Percentiles rank a stretch among this genome's conserved stretches.
phyloP scores from a whole-genome alignment of 2,797 vertebrate species.

The Melanotaenia maccullochi region DNA sequence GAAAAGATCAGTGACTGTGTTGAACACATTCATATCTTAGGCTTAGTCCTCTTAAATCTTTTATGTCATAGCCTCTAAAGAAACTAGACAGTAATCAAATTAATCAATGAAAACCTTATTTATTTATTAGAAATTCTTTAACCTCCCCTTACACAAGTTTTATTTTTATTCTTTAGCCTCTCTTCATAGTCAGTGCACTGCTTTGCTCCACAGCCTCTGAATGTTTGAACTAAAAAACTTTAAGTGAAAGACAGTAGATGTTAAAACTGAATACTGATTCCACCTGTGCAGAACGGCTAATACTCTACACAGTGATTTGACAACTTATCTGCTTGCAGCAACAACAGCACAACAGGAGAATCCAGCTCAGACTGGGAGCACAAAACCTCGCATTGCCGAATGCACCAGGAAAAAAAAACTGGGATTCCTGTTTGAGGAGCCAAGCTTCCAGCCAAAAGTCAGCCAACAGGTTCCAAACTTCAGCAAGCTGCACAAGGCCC shows the following conservation, averaged over 20 bases:
- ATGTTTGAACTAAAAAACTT: neutral
- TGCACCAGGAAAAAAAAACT: slow-evolving; percentile 84
- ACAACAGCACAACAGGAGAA: slow-evolving; percentile 72
- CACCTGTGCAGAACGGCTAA: neutral
- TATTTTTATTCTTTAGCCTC: neutral
- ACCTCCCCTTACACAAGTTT: neutral
- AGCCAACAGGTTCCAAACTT: slow-evolving; percentile 88
- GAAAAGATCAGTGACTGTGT: no score
- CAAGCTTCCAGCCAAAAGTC: slow-evolving; percentile 89
- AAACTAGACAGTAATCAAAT: neutral
- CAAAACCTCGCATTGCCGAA: slow-evolving; percentile 74
- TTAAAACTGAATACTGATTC: neutral
- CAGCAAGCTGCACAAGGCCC: slow-evolving; percentile 85
- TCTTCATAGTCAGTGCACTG: neutral
- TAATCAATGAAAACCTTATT: neutral
- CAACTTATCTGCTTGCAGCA: neutral
- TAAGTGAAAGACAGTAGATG: neutral
- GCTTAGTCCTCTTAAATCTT: no score
- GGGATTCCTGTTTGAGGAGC: slow-evolving; percentile 86
- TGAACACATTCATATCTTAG: neutral
- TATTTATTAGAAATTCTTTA: neutral
- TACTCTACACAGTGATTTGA: neutral
- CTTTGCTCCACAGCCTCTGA: neutral
- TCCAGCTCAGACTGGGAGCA: slow-evolving; percentile 42
- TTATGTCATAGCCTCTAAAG: neutral